Percentiles rank a stretch among this genome's conserved stretches.
These are phyloP conservation scores for Belonocnema kinseyi DNA, from an alignment of 1,140 invertebrate species.

Conservation along the genomic window DNA sequence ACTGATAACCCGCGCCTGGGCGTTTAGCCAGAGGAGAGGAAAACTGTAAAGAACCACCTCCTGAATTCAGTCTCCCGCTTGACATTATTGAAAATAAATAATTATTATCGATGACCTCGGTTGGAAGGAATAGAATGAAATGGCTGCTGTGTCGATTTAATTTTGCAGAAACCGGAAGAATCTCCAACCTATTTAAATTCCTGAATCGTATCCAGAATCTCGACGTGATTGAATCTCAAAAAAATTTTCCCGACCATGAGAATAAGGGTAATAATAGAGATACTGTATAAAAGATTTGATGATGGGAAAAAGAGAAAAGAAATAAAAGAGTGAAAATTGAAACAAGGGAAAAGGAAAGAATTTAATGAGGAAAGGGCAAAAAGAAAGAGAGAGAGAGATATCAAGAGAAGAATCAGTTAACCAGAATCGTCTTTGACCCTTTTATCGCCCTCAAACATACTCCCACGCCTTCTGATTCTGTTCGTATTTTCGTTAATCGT, in stretches of 20 bases:
- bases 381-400: neutral
- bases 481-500: neutral
- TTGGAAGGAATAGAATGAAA: no score
- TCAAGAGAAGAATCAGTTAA: neutral
- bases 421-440: neutral
- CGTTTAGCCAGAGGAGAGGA: no score
- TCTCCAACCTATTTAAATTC: slow-evolving; percentile 7
- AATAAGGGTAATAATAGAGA: neutral
- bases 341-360: neutral
- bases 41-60: no score
- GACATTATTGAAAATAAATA: no score
- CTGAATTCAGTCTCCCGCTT: no score
- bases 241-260: neutral
- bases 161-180: neutral
- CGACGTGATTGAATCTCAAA: neutral
- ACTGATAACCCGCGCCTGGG: no score
- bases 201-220: slow-evolving; percentile 10
- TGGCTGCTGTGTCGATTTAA: no score
- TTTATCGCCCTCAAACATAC: neutral
- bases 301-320: neutral
- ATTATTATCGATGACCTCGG: no score
- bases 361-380: neutral
- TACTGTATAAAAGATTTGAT: neutral
- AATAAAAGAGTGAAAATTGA: neutral
- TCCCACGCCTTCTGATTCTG: neutral